These are phyloP conservation scores for Piprites chloris DNA, from an alignment of 2,113 vertebrate genomes.

Conservation along the genomic window DNA sequence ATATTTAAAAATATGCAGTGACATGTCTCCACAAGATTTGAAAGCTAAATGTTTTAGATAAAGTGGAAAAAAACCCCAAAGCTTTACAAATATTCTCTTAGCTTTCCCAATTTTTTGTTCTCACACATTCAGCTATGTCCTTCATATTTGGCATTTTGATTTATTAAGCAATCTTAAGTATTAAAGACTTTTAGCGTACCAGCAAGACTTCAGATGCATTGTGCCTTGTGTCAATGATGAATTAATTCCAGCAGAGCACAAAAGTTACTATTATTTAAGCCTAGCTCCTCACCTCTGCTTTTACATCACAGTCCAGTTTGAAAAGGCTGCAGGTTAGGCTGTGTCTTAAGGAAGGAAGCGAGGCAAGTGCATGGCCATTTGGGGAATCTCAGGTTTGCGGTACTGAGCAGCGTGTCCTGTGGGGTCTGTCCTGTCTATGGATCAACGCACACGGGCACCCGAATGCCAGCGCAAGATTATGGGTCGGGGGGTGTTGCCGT, in stretches of 20 bases:
- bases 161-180: constrained; percentile 89
- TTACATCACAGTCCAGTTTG: constrained; percentile 62
- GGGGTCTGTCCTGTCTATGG: rapidly evolving
- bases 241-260: constrained; percentile 91
- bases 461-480: rapidly evolving
- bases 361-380: rapidly evolving
- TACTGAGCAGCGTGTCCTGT: rapidly evolving
- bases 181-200: constrained; percentile 80
- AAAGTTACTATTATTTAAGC: constrained; percentile 86
- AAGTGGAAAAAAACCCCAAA: not conserved
- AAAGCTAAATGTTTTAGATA: constrained; percentile 23
- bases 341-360: constrained; percentile 24
- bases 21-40: not conserved
- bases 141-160: constrained; percentile 91
- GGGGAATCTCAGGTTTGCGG: rapidly evolving
- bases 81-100: constrained; percentile 21
- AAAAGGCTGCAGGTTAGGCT: constrained; percentile 70
- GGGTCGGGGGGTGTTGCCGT: rapidly evolving
- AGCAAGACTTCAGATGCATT: constrained; percentile 82
- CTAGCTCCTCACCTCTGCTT: constrained; percentile 56
- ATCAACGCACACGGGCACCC: rapidly evolving
- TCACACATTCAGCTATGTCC: constrained; percentile 55
- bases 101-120: constrained; percentile 57
- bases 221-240: constrained; percentile 87
- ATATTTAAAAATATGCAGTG: not conserved